Evolutionary conservation across 2,888 invertebrate species (phyloP).

Genomic region (Chrysolina haemoptera): DNA sequence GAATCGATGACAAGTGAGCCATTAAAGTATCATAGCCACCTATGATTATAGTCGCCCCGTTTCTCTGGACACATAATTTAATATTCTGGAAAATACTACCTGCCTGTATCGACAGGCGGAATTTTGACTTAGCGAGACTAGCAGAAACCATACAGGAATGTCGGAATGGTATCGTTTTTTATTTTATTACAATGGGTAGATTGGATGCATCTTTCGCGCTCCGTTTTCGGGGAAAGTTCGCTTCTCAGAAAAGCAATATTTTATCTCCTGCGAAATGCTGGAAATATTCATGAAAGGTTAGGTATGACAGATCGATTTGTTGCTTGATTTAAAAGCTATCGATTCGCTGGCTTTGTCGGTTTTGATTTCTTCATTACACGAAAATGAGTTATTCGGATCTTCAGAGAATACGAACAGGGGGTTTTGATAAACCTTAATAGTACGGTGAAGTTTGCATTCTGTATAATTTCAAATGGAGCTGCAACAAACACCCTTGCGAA

Average conservation of each 20-base stretch:
- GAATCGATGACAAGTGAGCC: conserved; percentile 38
- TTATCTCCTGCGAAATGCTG: background rate
- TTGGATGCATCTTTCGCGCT: conserved; percentile 23
- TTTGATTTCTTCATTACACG: background rate
- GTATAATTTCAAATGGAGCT: too few species aligned
- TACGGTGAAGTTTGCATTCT: too few species aligned
- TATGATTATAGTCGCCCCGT: conserved; percentile 25
- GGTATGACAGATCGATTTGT: background rate
- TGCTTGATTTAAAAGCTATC: background rate
- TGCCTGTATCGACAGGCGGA: conserved; percentile 29
- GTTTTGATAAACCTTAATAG: too few species aligned
- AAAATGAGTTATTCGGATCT: background rate
- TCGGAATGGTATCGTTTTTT: conserved; percentile 22
- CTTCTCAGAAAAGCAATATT: conserved; percentile 21
- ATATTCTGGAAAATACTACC: conserved; percentile 40
- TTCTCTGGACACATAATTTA: conserved; percentile 36
- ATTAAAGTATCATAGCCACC: conserved; percentile 32
- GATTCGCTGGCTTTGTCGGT: background rate
- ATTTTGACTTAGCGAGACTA: conserved; percentile 27
- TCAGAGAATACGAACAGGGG: background rate
- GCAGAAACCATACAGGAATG: conserved; percentile 34
- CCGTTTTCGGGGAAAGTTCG: background rate
- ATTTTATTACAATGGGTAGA: conserved; percentile 32
- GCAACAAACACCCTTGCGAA: too few species aligned
- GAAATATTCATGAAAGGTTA: conserved; percentile 4